Conservation (phyloP, 2,888 invertebrate species). For the Acrobasis suavella region DNA sequence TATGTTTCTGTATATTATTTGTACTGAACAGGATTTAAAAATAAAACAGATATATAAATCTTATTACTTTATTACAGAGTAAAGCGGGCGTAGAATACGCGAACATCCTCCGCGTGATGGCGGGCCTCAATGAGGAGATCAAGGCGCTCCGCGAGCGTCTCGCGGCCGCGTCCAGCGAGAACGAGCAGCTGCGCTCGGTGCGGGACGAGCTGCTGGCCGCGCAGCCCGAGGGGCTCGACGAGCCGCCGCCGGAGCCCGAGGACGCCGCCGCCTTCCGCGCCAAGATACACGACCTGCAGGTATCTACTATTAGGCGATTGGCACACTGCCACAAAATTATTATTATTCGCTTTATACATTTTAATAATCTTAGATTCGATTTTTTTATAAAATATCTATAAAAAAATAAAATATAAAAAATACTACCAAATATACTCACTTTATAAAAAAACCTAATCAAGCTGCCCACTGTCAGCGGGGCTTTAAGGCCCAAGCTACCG, state of each 20-base stretch:
- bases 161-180: conserved; percentile 49
- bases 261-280: conserved; percentile 55
- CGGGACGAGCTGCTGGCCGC: conserved; percentile 71
- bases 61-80: conserved; percentile 43
- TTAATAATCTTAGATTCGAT: no score
- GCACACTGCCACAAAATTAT: no score
- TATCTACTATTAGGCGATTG: no score
- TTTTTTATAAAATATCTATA: no score
- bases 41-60: background rate
- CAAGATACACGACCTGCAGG: conserved; percentile 67
- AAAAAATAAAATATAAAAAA: no score
- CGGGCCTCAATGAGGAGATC: conserved; percentile 75
- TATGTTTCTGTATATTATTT: no score
- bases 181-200: conserved; percentile 62
- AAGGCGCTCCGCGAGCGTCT: conserved; percentile 66
- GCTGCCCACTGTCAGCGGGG: no score
- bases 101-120: conserved; percentile 74
- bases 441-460: no score
- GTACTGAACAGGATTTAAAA: background rate
- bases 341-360: no score
- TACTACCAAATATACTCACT: no score
- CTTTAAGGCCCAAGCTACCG: no score
- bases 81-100: conserved; percentile 72
- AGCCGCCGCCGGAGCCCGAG: conserved; percentile 45
- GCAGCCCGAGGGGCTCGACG: conserved; percentile 46